Percentiles rank a stretch among this genome's conserved stretches.
These are phyloP conservation scores for Panopea generosa DNA, from an alignment of 2,888 invertebrate species.

Conservation along the genomic window DNA sequence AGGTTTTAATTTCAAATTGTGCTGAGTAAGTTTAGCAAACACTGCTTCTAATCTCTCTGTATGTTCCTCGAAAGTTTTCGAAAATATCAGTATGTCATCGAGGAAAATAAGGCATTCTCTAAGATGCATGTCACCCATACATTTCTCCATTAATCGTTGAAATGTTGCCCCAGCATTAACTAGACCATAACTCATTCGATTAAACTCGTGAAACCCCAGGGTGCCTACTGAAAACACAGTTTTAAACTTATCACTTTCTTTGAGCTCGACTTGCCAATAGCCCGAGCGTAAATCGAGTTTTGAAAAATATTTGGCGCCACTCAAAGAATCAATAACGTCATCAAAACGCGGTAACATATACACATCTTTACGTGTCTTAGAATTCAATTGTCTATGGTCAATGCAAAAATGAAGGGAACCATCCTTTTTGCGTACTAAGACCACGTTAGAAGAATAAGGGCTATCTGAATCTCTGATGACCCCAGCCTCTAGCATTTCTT, in stretches of 20 bases:
- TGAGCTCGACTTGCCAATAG: constrained; percentile 40
- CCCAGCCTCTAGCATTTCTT: constrained; percentile 17
- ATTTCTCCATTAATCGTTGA: constrained; percentile 53
- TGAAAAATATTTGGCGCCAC: constrained; percentile 18
- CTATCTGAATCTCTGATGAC: constrained; percentile 25
- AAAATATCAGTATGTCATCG: constrained; percentile 24
- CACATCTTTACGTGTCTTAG: constrained; percentile 25
- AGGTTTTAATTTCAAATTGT: constrained; percentile 10
- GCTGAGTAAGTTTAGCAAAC: constrained; percentile 3
- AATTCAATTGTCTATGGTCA: constrained; percentile 34
- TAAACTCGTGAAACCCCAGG: constrained; percentile 64
- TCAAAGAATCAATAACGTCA: constrained; percentile 20
- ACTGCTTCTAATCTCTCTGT: constrained; percentile 5
- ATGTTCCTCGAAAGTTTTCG: constrained; percentile 13
- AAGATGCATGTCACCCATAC: constrained; percentile 21
- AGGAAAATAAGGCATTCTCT: constrained; percentile 14
- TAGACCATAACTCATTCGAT: constrained; percentile 71
- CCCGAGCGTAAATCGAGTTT: constrained; percentile 28
- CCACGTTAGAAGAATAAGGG: constrained; percentile 32
- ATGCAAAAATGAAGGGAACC: constrained; percentile 35
- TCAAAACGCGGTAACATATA: constrained; percentile 32
- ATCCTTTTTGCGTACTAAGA: constrained; percentile 37
- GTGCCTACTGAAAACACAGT: constrained; percentile 64
- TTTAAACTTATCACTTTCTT: constrained; percentile 54
- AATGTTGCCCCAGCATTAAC: constrained; percentile 66